phyloP scores from a whole-genome alignment of 37 sponge, comb jelly and placozoan species.

The Ianthella basta region DNA sequence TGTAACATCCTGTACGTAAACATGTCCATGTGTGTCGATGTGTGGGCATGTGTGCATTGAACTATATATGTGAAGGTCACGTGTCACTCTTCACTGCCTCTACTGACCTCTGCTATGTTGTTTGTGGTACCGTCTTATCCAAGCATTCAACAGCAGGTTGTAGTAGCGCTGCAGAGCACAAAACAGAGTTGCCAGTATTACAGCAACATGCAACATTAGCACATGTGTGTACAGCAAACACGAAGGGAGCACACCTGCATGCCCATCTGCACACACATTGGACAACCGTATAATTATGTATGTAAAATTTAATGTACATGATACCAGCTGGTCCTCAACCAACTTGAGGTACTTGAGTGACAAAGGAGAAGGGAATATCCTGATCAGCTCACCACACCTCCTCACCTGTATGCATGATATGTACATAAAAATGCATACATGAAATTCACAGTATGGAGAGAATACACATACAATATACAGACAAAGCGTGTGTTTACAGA shows the following conservation, averaged over 20 bases:
- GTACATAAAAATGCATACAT: too few species aligned
- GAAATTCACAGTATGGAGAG: too few species aligned
- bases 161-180: constrained; percentile 77
- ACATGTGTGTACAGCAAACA: too few species aligned
- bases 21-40: too few species aligned
- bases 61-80: too few species aligned
- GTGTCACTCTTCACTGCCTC: not conserved
- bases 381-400: constrained; percentile 76
- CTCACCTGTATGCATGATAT: too few species aligned
- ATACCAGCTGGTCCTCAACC: constrained; percentile 82
- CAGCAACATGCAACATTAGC: too few species aligned
- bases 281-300: not conserved
- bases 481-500: too few species aligned
- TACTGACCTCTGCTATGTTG: constrained; percentile 53
- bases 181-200: constrained; percentile 9
- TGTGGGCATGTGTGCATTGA: too few species aligned
- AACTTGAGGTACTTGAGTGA: constrained; percentile 57
- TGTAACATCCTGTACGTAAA: too few species aligned
- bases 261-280: too few species aligned
- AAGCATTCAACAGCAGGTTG: constrained; percentile 78
- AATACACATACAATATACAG: too few species aligned
- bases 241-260: not conserved
- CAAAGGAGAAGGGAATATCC: constrained; percentile 68
- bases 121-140: constrained; percentile 53
- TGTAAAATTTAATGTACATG: not conserved